Percentiles rank a stretch among this genome's conserved stretches.
Evolutionary conservation across 2,797 vertebrate genomes (phyloP).

Genomic region (Allobates femoralis): DNA sequence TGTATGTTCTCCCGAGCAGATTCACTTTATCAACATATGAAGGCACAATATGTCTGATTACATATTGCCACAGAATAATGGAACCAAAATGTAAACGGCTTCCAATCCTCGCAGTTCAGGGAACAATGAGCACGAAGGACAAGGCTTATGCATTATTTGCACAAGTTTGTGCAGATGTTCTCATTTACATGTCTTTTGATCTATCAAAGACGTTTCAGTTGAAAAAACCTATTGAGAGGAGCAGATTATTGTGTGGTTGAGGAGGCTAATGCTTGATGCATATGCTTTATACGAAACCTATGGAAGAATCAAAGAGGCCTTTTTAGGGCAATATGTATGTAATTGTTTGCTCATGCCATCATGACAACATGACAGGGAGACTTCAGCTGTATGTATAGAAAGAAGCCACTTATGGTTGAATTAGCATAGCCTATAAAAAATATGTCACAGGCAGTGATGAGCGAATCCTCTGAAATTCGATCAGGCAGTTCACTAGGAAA

Average conservation of each 20-base stretch:
- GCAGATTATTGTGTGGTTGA: not conserved
- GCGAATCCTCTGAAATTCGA: no score
- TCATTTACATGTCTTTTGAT: conserved; percentile 55
- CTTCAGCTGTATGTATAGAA: not conserved
- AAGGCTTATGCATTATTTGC: conserved; percentile 40
- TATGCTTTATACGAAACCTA: conserved; percentile 9
- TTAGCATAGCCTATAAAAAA: not conserved
- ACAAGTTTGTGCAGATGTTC: conserved; percentile 35
- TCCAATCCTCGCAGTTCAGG: conserved; percentile 16
- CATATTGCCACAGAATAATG: conserved; percentile 2
- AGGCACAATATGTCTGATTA: conserved; percentile 7
- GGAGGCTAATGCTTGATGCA: conserved; percentile 7
- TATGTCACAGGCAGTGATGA: not conserved
- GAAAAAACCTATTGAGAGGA: conserved; percentile 28
- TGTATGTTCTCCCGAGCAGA: not conserved
- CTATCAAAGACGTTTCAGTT: conserved; percentile 44
- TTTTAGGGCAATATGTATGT: not conserved
- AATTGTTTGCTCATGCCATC: not conserved
- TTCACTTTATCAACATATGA: not conserved
- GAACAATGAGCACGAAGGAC: conserved; percentile 23
- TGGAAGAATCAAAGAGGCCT: conserved; percentile 2
- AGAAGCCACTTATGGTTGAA: not conserved
- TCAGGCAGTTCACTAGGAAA: no score
- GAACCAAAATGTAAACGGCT: not conserved
- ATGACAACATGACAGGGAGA: not conserved